Evolutionary conservation across 2,888 invertebrate species (phyloP).

Genomic region (Pinctada fucata): DNA sequence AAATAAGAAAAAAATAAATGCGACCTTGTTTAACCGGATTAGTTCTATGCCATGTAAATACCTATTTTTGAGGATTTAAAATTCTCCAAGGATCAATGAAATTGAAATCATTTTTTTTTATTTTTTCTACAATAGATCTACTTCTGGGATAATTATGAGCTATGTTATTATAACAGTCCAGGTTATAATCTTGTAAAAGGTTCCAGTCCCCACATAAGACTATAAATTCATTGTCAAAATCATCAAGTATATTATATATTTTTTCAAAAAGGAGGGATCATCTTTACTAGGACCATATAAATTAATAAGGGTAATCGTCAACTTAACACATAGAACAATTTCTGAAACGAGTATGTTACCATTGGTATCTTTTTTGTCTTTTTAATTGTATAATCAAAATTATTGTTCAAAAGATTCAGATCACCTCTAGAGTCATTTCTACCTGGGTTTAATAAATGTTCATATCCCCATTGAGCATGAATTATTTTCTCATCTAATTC

Average conservation of each 20-base stretch:
- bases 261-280: neutral
- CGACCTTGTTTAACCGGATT: too few species aligned
- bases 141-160: too few species aligned
- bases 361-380: neutral
- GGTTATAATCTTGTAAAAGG: slow-evolving; percentile 5
- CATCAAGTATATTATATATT: neutral
- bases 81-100: slow-evolving; percentile 1
- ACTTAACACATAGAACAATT: neutral
- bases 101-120: neutral
- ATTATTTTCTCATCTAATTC: too few species aligned
- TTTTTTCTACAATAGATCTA: too few species aligned
- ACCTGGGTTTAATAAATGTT: neutral
- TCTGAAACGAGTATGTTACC: neutral
- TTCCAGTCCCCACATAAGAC: slow-evolving; percentile 33
- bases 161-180: too few species aligned
- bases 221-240: neutral
- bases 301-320: neutral
- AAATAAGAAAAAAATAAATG: too few species aligned
- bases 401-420: slow-evolving; percentile 3
- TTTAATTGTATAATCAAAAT: neutral
- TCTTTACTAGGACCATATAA: slow-evolving; percentile 15
- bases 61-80: slow-evolving; percentile 4
- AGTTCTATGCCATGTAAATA: neutral
- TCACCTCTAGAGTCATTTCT: neutral
- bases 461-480: neutral